Conservation (phyloP, 2,888 invertebrate species). For the Drosophila kuntzei region DNA sequence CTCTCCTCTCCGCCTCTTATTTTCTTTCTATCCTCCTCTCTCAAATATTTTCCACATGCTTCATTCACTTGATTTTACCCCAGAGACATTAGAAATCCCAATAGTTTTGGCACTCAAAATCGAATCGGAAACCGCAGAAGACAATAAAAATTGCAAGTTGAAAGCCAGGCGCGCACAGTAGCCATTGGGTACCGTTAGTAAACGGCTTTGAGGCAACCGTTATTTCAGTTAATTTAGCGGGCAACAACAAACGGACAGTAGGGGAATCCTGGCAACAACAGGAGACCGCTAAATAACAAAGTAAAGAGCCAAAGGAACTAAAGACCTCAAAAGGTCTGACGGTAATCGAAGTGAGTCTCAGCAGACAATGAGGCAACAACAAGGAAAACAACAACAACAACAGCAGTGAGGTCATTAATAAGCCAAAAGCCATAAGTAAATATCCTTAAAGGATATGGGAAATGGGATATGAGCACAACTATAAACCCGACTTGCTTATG, state of each 20-base stretch:
- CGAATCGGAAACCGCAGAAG: slow-evolving; percentile 41
- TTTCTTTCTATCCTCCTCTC: neutral
- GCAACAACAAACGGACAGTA: slow-evolving; percentile 50
- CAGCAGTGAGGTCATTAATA: slow-evolving; percentile 64
- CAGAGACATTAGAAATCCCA: slow-evolving; percentile 44
- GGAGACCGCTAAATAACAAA: slow-evolving; percentile 72
- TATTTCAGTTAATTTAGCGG: slow-evolving; percentile 80
- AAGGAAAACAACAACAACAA: slow-evolving; percentile 8
- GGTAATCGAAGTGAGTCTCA: slow-evolving; percentile 34
- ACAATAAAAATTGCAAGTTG: slow-evolving; percentile 72
- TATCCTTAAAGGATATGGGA: slow-evolving; percentile 75
- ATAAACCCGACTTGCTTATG: slow-evolving; percentile 71
- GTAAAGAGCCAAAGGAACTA: slow-evolving; percentile 54
- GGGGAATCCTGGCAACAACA: slow-evolving; percentile 36
- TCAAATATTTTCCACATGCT: slow-evolving; percentile 17
- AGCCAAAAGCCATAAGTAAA: slow-evolving; percentile 77
- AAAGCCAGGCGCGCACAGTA: slow-evolving; percentile 66
- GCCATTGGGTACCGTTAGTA: slow-evolving; percentile 74
- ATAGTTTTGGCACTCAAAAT: slow-evolving; percentile 13
- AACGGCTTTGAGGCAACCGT: slow-evolving; percentile 57
- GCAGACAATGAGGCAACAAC: slow-evolving; percentile 61
- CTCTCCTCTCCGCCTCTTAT: neutral
- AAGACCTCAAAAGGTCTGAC: slow-evolving; percentile 23
- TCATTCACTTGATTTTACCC: slow-evolving; percentile 59
- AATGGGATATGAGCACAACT: slow-evolving; percentile 38